Evolutionary conservation across 1,140 invertebrate genomes (phyloP).

Genomic region (Steinernema feltiae): DNA sequence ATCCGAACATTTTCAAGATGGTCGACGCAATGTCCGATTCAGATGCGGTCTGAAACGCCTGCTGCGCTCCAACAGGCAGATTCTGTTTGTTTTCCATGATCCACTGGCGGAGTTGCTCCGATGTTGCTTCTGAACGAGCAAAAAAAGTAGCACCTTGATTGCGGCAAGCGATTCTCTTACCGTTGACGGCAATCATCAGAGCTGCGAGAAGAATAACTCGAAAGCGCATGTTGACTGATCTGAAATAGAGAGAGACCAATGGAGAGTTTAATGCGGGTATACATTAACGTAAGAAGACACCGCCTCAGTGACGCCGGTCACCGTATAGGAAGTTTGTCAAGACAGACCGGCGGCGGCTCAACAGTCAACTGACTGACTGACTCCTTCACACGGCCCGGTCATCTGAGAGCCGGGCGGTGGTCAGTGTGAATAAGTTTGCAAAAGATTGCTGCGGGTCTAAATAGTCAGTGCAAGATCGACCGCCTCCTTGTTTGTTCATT

Average conservation of each 20-base stretch:
- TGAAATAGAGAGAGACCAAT: neutral
- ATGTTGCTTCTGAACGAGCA: constrained; percentile 33
- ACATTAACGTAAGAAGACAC: neutral
- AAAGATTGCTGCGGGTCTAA: constrained; percentile 4
- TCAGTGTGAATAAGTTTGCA: neutral
- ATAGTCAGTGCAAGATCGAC: neutral
- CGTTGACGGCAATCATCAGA: neutral
- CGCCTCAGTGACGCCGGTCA: neutral
- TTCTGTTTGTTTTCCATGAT: constrained; percentile 46
- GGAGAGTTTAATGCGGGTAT: neutral
- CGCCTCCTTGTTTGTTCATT: constrained; percentile 7
- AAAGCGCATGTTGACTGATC: neutral
- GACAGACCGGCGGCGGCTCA: neutral
- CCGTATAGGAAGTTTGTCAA: neutral
- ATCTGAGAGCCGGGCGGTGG: neutral
- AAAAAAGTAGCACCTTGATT: constrained; percentile 1
- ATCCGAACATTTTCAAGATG: constrained; percentile 42
- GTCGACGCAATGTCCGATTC: constrained; percentile 42
- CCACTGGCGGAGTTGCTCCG: constrained; percentile 47
- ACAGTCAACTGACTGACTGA: neutral
- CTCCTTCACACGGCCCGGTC: neutral
- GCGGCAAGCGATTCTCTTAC: neutral
- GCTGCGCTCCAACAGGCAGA: constrained; percentile 33
- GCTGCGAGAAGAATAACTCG: neutral
- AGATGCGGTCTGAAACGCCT: constrained; percentile 30